A percentile compares a stretch with the other conserved stretches of the same genome.
These are phyloP conservation scores for Conopomorpha cramerella DNA, from an alignment of 1,140 invertebrate genomes.

Conservation along the genomic window DNA sequence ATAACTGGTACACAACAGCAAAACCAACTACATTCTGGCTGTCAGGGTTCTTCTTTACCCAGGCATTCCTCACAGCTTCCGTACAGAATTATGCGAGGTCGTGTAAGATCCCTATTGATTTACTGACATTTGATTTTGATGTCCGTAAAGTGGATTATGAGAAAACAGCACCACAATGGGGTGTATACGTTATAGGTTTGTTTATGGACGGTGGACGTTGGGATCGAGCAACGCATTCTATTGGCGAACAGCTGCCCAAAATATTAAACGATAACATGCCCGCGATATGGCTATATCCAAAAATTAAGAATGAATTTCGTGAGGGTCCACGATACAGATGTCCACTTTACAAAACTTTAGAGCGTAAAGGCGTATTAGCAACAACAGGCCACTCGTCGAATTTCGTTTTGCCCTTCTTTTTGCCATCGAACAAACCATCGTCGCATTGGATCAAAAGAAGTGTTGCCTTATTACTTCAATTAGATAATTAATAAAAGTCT, in stretches of 20 bases:
- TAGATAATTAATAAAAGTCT: constrained; percentile 64
- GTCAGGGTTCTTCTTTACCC: constrained; percentile 93
- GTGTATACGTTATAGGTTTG: constrained; percentile 82
- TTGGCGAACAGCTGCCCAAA: constrained; percentile 83
- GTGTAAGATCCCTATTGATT: constrained; percentile 87
- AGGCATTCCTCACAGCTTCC: constrained; percentile 90
- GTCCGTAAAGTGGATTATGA: constrained; percentile 61
- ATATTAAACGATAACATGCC: constrained; percentile 81
- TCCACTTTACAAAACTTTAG: constrained; percentile 88
- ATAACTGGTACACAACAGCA: constrained; percentile 78
- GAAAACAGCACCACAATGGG: constrained; percentile 65
- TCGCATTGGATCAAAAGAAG: constrained; percentile 89
- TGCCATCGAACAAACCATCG: constrained; percentile 70
- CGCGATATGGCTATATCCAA: constrained; percentile 72
- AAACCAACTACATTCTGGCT: constrained; percentile 89
- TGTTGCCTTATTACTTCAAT: constrained; percentile 82
- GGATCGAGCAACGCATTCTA: constrained; percentile 63
- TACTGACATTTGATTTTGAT: constrained; percentile 80
- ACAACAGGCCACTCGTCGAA: constrained; percentile 93
- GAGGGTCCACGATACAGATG: constrained; percentile 71
- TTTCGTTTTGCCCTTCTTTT: constrained; percentile 79
- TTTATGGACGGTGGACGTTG: constrained; percentile 86
- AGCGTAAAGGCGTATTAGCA: constrained; percentile 78
- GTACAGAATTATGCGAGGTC: constrained; percentile 91
- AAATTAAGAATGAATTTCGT: constrained; percentile 58